phyloP scores from a whole-genome alignment of 2,888 invertebrate genomes.

The Caenorhabditis virilis region DNA sequence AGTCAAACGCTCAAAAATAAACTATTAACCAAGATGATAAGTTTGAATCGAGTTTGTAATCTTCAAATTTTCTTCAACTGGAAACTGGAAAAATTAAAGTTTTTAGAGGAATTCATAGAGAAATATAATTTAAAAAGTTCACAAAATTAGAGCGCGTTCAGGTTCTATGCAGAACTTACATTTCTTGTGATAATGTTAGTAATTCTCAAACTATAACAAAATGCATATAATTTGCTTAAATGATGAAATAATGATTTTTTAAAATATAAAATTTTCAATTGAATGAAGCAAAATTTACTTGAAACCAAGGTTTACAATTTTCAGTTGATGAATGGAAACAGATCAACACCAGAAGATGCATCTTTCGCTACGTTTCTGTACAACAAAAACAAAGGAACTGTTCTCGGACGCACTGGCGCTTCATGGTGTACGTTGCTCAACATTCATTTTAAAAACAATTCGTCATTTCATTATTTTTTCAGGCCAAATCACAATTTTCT shows the following conservation, averaged over 20 bases:
- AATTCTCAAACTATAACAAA: not conserved
- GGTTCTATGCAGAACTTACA: not conserved
- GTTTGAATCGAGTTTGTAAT: no score
- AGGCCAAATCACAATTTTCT: constrained; percentile 94
- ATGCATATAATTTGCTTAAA: not conserved
- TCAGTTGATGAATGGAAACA: constrained; percentile 65
- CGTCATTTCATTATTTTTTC: constrained; percentile 70
- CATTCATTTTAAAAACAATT: not conserved
- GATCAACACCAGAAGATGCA: constrained; percentile 42
- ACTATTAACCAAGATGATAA: no score
- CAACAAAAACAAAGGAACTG: constrained; percentile 63
- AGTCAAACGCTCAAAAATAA: no score
- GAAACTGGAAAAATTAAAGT: no score
- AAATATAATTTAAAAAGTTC: no score
- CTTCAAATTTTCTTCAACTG: no score
- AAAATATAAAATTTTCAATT: constrained; percentile 6
- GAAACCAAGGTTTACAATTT: constrained; percentile 12
- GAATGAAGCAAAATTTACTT: not conserved
- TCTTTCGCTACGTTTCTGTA: constrained; percentile 62
- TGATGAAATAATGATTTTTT: not conserved
- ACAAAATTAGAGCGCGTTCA: no score
- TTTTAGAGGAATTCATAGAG: no score
- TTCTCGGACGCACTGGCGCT: constrained; percentile 63
- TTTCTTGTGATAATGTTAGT: not conserved
- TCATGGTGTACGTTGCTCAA: constrained; percentile 61